Conservation (phyloP, 2,888 invertebrate genomes). For the Clitarchus hookeri region DNA sequence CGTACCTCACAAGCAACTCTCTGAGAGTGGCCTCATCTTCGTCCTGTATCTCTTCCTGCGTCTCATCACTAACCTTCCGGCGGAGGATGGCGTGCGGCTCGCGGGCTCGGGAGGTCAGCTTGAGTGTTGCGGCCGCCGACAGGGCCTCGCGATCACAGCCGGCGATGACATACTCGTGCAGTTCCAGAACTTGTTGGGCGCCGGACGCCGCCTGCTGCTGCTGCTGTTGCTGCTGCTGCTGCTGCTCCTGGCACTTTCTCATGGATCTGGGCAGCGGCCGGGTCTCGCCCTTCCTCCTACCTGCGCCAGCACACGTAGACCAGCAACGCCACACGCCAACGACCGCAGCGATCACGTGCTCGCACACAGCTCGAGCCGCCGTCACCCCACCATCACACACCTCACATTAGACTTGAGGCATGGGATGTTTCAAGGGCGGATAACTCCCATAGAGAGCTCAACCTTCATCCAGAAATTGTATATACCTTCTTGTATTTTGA, state of each 20-base stretch:
- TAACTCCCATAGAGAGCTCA: no score
- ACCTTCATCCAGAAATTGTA: no score
- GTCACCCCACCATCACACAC: no score
- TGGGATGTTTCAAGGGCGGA: no score
- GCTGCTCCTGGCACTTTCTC: slow-evolving; percentile 38
- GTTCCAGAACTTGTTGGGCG: slow-evolving; percentile 56
- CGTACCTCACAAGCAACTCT: slow-evolving; percentile 92
- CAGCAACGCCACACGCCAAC: no score
- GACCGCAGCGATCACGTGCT: no score
- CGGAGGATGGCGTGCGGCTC: slow-evolving; percentile 46
- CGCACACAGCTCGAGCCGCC: no score
- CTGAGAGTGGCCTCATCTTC: slow-evolving; percentile 91
- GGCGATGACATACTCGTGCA: slow-evolving; percentile 57
- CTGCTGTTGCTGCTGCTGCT: slow-evolving; percentile 34
- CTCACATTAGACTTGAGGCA: no score
- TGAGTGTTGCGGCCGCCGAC: slow-evolving; percentile 51
- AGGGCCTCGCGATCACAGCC: slow-evolving; percentile 51
- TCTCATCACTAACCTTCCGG: slow-evolving; percentile 75
- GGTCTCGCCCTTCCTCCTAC: slow-evolving; percentile 41
- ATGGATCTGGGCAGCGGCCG: slow-evolving; percentile 38
- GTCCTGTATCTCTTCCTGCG: slow-evolving; percentile 74
- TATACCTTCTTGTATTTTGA: no score
- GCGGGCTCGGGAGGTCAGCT: slow-evolving; percentile 55
- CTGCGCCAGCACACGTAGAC: slow-evolving; percentile 28
- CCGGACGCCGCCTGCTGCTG: slow-evolving; percentile 36